Evolutionary conservation across 2,113 vertebrate genomes (phyloP).

Genomic region (Psephotus haematonotus): DNA sequence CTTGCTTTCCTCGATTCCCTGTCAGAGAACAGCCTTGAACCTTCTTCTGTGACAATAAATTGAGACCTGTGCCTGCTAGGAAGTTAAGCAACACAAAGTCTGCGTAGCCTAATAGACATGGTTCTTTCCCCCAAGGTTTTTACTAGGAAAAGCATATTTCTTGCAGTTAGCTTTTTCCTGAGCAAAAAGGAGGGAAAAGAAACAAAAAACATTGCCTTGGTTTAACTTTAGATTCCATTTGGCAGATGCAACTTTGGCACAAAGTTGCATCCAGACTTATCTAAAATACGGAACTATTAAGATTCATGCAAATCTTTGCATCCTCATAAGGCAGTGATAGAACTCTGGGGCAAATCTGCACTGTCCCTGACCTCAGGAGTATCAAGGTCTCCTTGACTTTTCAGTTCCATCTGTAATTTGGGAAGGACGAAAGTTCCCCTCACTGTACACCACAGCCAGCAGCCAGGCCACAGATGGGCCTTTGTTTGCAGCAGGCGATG

Average conservation of each 20-base stretch:
- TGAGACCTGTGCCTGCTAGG: background rate
- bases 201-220: background rate
- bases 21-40: background rate
- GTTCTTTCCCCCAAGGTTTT: background rate
- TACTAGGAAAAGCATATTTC: background rate
- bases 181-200: background rate
- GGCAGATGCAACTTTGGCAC: background rate
- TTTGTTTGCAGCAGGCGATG: background rate
- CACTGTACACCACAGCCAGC: rapidly evolving
- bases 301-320: background rate
- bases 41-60: background rate
- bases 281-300: background rate
- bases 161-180: background rate
- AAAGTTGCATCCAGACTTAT: background rate
- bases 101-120: background rate
- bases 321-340: no score
- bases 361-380: rapidly evolving
- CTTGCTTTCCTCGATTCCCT: background rate
- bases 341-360: background rate
- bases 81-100: background rate
- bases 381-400: background rate
- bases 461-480: background rate
- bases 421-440: background rate
- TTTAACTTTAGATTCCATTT: background rate
- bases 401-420: background rate